Evolutionary conservation across 2,888 invertebrate genomes (phyloP).

Genomic region (Tachina lurida): DNA sequence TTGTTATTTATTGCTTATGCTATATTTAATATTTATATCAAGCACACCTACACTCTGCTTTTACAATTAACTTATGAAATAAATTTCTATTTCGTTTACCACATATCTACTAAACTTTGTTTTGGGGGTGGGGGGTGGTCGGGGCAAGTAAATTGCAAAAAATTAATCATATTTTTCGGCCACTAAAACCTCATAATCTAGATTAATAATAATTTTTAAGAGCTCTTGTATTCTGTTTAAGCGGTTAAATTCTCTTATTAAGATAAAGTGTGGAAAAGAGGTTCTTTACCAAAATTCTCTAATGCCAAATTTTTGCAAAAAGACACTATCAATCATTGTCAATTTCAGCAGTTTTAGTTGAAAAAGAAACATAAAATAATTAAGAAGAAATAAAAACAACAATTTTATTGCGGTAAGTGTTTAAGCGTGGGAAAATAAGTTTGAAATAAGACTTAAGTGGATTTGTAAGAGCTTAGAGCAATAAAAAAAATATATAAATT

Average conservation of each 20-base stretch:
- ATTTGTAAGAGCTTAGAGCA: not conserved
- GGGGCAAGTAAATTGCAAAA: too few relatives aligned
- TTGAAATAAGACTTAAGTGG: not conserved
- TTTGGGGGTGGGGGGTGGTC: too few relatives aligned
- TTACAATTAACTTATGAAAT: too few relatives aligned
- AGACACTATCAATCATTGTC: conserved; percentile 50
- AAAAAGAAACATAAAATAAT: too few relatives aligned
- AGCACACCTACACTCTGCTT: too few relatives aligned
- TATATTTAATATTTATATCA: too few relatives aligned
- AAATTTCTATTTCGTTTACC: too few relatives aligned
- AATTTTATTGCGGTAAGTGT: not conserved
- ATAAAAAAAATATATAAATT: not conserved
- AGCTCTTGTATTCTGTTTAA: not conserved
- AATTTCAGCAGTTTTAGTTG: not conserved
- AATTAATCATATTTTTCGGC: too few relatives aligned
- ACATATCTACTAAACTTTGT: too few relatives aligned
- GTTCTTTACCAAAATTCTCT: not conserved
- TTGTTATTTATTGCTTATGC: too few relatives aligned
- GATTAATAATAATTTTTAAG: not conserved
- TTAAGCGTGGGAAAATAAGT: conserved; percentile 9
- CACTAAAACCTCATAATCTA: too few relatives aligned
- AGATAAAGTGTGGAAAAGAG: conserved; percentile 13
- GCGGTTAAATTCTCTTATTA: conserved; percentile 29
- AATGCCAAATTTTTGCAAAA: not conserved
- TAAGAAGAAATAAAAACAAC: not conserved